Conservation (phyloP, 2,113 vertebrate species). For the Caranx ignobilis region DNA sequence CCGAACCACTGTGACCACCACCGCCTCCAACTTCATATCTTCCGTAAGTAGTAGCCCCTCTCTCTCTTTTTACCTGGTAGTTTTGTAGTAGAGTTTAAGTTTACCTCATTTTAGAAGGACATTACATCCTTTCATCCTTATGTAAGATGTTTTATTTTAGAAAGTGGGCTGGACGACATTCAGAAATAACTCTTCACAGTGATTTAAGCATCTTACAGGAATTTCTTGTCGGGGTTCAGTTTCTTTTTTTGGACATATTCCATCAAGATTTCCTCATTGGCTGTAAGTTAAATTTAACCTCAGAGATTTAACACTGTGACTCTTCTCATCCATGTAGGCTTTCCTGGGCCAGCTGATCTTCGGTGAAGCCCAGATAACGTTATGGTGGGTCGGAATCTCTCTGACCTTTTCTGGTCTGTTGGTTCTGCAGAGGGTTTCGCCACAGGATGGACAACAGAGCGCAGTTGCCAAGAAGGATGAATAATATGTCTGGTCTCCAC, state of each 20-base stretch:
- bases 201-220: constrained; percentile 15
- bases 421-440: constrained; percentile 86
- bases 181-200: constrained; percentile 29
- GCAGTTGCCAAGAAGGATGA: constrained; percentile 70
- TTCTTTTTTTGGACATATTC: constrained; percentile 1
- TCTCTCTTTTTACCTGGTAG: background rate
- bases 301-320: background rate
- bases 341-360: constrained; percentile 91
- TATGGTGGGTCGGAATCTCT: constrained; percentile 94
- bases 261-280: constrained; percentile 1
- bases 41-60: constrained; percentile 86
- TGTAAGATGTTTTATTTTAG: constrained; percentile 40
- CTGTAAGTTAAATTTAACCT: background rate
- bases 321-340: constrained; percentile 81
- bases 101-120: constrained; percentile 32
- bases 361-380: constrained; percentile 86
- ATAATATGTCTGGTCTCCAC: constrained; percentile 56
- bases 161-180: constrained; percentile 52
- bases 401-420: constrained; percentile 90
- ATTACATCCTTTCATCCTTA: constrained; percentile 16
- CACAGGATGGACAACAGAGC: constrained; percentile 59
- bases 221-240: background rate
- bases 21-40: constrained; percentile 93
- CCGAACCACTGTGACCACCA: constrained; percentile 90
- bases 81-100: background rate